Percentiles rank a stretch among this genome's conserved stretches.
Conservation (phyloP, 1,140 invertebrate species). For the Drosophila pachea region DNA sequence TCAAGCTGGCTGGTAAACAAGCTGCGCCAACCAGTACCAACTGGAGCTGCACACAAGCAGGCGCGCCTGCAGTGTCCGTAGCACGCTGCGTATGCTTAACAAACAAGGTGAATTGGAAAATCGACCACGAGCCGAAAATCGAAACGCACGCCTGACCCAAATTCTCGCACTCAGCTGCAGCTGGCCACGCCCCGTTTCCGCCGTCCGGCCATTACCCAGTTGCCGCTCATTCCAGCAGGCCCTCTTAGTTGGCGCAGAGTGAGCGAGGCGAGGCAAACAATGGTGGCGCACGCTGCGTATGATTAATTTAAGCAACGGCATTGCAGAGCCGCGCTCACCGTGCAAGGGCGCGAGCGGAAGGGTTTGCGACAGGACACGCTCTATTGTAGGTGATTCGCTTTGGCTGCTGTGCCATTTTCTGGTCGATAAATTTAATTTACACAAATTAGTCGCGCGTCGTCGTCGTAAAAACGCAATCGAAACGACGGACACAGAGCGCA, state of each 20-base stretch:
- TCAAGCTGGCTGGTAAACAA: slow-evolving; percentile 12
- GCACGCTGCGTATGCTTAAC: slow-evolving; percentile 72
- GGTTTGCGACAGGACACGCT: neutral
- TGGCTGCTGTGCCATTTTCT: slow-evolving; percentile 72
- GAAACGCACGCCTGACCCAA: slow-evolving; percentile 34
- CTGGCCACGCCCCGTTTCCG: too few relatives aligned
- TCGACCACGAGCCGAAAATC: slow-evolving; percentile 22
- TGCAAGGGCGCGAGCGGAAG: slow-evolving; percentile 4
- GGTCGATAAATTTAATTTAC: slow-evolving; percentile 77
- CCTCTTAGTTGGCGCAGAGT: slow-evolving; percentile 2
- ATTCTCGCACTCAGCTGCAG: slow-evolving; percentile 18
- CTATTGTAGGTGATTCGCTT: slow-evolving; percentile 10
- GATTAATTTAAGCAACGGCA: slow-evolving; percentile 67
- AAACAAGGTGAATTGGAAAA: slow-evolving; percentile 57
- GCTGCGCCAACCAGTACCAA: neutral
- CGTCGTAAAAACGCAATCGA: slow-evolving; percentile 74
- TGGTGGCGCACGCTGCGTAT: slow-evolving; percentile 59
- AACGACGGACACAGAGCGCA: slow-evolving; percentile 38
- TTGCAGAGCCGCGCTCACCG: neutral
- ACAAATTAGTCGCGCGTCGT: slow-evolving; percentile 75
- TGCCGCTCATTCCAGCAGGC: slow-evolving; percentile 14
- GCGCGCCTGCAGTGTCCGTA: neutral
- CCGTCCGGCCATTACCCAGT: neutral
- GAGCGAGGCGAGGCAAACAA: slow-evolving; percentile 21
- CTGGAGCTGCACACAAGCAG: neutral